Base-by-base conservation (phyloP, 1,140 invertebrate species). In the Acromyrmex echinatior region DNA sequence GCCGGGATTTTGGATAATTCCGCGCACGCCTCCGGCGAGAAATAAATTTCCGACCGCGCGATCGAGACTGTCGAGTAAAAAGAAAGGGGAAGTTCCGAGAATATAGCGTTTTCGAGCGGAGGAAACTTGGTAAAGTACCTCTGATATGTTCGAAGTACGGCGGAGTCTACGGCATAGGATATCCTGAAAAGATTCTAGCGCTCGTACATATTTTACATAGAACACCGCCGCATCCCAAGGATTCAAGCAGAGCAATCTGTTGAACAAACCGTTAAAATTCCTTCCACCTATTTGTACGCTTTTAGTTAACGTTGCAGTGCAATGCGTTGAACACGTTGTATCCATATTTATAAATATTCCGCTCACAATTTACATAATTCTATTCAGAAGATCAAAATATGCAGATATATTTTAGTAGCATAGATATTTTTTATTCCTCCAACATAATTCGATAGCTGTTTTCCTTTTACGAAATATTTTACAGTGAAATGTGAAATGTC, bases 341-440 rank as follows among this genome's bases (percentile, higher is more conserved):
- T 2, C 82, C 18, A 21, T 65, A 10, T n/a, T 70, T 87, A 86
- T 91, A 91, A 92, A 91, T 90, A 91, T 92, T 90, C 71, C 63
- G 53, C 65, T 68, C 82, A 80, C 73, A 77, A 80, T 87, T 90
- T 88, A 45, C 39, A 45, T 10, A 88, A 90, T 92, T 90, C 84
- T 49, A 68, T 56, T 63, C 60, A 51, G 58, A 80, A 86, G 86
- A 76, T 10, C 77, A 86, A 63, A 66, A 56, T 77, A 77, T 45
- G 53, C 58, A 89, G 86, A 63, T 78, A 78, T 70, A 71, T 63
- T 62, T 49, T 77, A 60, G 49, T 49, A 74, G 12, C 35, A 2
- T 63, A 86, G 62, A 80, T 86, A 84, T 86, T 71, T 39, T 77
- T 74, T 86, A 86, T 88, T 86, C 1, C 12, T 51, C 14, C 18